Evolutionary conservation across 2,113 vertebrate species (phyloP).

Genomic region (Myotis davidii): DNA sequence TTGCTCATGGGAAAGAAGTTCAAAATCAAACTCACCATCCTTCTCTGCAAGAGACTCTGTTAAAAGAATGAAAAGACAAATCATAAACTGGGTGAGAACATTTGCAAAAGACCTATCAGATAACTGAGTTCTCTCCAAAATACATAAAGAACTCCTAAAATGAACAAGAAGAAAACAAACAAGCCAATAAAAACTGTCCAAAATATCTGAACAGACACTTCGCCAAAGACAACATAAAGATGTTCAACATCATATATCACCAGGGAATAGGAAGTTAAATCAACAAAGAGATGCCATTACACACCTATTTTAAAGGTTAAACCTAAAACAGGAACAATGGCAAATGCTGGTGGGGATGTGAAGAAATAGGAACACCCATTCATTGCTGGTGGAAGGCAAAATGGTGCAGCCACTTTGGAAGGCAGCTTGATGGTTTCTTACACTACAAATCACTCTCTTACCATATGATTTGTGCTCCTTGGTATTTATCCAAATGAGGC

Average conservation of each 20-base stretch:
- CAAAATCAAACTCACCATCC: background rate
- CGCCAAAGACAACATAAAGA: background rate
- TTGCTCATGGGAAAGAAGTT: background rate
- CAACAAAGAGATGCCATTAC: background rate
- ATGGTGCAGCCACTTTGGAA: background rate
- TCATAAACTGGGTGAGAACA: background rate
- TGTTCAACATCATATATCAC: background rate
- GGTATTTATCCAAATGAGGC: background rate
- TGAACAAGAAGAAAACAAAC: background rate
- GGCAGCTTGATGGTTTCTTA: background rate
- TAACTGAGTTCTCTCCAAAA: background rate
- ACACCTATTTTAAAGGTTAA: background rate
- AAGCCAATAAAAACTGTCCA: background rate
- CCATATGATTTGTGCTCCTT: background rate
- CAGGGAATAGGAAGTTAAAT: background rate
- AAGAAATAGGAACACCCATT: background rate
- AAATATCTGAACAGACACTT: background rate
- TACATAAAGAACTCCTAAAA: background rate
- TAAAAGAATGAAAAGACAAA: background rate
- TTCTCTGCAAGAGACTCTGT: background rate
- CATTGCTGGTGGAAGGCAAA: background rate
- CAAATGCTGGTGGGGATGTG: too few species aligned
- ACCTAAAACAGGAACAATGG: background rate
- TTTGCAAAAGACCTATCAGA: background rate
- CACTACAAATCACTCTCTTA: background rate